These are phyloP conservation scores for Papilio polytes DNA, from an alignment of 1,140 invertebrate genomes.

Conservation along the genomic window DNA sequence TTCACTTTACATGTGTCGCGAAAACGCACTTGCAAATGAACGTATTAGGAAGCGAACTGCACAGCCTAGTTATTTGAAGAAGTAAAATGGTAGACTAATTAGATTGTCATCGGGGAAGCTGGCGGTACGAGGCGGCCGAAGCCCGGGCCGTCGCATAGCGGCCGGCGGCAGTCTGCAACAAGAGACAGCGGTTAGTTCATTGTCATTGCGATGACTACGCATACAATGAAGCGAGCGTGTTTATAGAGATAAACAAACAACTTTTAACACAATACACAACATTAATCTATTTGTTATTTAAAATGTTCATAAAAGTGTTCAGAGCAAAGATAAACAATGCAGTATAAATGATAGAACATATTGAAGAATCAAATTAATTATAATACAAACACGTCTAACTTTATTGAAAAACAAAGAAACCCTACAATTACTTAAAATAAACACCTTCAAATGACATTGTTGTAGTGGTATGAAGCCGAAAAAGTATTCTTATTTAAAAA, in stretches of 20 bases:
- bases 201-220: slow-evolving; percentile 4
- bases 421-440: background rate
- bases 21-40: slow-evolving; percentile 62
- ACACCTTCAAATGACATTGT: background rate
- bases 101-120: slow-evolving; percentile 51
- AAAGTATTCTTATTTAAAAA: background rate
- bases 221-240: slow-evolving; percentile 2
- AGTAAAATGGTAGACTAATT: slow-evolving; percentile 53
- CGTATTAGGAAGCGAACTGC: slow-evolving; percentile 43
- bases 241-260: background rate
- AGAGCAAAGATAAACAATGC: background rate
- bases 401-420: slow-evolving; percentile 3
- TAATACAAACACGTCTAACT: background rate
- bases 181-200: slow-evolving; percentile 49
- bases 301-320: slow-evolving; percentile 1
- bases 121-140: slow-evolving; percentile 47
- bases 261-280: slow-evolving; percentile 6
- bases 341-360: background rate
- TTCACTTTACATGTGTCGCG: slow-evolving; percentile 69
- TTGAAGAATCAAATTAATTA: background rate
- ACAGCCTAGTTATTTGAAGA: slow-evolving; percentile 56
- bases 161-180: slow-evolving; percentile 62
- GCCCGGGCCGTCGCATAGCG: slow-evolving; percentile 59
- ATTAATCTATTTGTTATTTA: slow-evolving; percentile 6
- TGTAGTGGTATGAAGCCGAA: background rate